These are phyloP conservation scores for Pomacea canaliculata DNA, from an alignment of 2,888 invertebrate species.

Conservation along the genomic window DNA sequence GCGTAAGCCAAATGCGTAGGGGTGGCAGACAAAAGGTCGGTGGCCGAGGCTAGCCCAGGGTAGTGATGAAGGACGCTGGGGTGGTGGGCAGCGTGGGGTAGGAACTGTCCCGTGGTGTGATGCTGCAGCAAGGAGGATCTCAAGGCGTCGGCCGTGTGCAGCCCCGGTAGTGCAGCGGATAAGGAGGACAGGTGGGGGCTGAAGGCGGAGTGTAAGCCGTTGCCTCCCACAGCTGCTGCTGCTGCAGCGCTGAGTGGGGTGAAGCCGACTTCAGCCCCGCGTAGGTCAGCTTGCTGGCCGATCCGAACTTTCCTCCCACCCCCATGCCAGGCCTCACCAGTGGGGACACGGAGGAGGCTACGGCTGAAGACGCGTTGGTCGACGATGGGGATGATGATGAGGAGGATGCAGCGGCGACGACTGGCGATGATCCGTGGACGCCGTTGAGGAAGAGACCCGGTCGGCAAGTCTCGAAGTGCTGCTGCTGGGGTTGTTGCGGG, in stretches of 20 bases:
- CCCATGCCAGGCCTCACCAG: constrained; percentile 8
- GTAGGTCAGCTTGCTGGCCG: constrained; percentile 33
- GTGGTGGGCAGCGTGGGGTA: constrained; percentile 11
- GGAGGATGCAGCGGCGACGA: constrained; percentile 28
- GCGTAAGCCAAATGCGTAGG: constrained; percentile 38
- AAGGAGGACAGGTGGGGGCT: constrained; percentile 49
- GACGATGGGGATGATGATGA: constrained; percentile 25
- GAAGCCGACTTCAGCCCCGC: constrained; percentile 67
- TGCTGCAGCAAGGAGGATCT: constrained; percentile 19
- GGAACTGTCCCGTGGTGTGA: constrained; percentile 21
- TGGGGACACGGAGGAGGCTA: neutral
- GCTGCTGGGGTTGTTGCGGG: neutral
- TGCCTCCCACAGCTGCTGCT: constrained; percentile 14
- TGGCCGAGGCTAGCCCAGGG: neutral
- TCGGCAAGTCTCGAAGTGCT: constrained; percentile 1
- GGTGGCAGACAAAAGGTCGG: constrained; percentile 36
- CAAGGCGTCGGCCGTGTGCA: constrained; percentile 22
- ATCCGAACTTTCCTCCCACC: constrained; percentile 5
- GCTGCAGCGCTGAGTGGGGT: constrained; percentile 53
- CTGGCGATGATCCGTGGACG: constrained; percentile 5
- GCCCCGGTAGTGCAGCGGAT: constrained; percentile 26
- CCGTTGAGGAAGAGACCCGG: constrained; percentile 24
- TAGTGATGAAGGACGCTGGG: constrained; percentile 24
- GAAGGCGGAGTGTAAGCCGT: constrained; percentile 63
- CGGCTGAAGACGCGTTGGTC: neutral